Evolutionary conservation across 1,140 invertebrate genomes (phyloP).

Genomic region (Bombus turneri): DNA sequence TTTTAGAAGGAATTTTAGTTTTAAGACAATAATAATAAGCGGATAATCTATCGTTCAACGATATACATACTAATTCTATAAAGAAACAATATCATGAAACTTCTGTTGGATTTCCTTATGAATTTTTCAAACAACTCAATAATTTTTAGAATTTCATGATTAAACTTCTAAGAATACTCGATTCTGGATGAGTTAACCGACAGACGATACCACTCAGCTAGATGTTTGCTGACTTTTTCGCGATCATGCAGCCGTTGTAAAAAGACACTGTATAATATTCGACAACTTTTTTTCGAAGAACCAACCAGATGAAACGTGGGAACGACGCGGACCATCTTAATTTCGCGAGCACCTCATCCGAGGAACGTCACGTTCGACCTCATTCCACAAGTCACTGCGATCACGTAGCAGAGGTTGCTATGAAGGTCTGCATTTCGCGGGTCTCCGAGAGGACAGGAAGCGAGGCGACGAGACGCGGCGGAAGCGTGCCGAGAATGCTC

Average conservation of each 20-base stretch:
- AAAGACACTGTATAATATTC: background rate
- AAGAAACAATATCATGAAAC: too few species aligned
- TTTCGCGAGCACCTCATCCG: conserved; percentile 26
- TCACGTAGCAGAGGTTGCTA: conserved; percentile 11
- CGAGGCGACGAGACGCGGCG: background rate
- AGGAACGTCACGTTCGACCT: conserved; percentile 55
- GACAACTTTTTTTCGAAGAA: background rate
- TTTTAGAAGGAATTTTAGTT: too few species aligned
- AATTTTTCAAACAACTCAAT: too few species aligned
- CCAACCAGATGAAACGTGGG: background rate
- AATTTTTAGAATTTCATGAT: too few species aligned
- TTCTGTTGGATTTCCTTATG: too few species aligned
- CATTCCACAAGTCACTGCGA: conserved; percentile 23
- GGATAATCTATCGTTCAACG: too few species aligned
- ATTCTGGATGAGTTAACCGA: background rate
- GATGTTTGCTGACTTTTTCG: background rate
- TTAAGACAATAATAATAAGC: too few species aligned
- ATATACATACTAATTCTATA: too few species aligned
- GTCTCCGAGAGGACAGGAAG: background rate
- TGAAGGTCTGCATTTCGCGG: conserved; percentile 1
- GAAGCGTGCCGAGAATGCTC: conserved; percentile 12
- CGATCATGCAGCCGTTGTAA: too few species aligned
- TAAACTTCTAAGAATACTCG: background rate
- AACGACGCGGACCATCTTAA: conserved; percentile 20
- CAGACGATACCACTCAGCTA: background rate